These are phyloP conservation scores for Proterorhinus semilunaris DNA, from an alignment of 2,113 vertebrate species.

Conservation along the genomic window DNA sequence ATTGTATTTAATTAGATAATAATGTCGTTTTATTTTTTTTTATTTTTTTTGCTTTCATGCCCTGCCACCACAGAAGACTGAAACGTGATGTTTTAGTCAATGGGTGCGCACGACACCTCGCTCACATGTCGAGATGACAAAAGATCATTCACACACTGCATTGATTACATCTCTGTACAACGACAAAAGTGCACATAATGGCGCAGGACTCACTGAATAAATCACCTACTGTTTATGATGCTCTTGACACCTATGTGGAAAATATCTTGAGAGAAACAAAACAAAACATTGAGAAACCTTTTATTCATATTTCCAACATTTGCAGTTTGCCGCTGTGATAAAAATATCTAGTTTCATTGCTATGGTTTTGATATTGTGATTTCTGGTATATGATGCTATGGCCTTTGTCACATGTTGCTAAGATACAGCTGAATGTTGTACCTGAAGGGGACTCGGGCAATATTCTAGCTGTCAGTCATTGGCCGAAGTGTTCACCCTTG, in stretches of 20 bases:
- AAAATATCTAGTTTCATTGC: not conserved
- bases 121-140: not conserved
- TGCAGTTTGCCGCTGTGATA: not conserved
- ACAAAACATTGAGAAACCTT: too few relatives aligned
- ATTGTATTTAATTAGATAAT: not conserved
- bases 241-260: too few relatives aligned
- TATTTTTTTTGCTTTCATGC: not conserved
- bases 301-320: too few relatives aligned
- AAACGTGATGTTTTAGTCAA: not conserved
- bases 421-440: constrained; percentile 37
- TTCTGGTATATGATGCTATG: not conserved
- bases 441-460: constrained; percentile 3
- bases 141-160: not conserved
- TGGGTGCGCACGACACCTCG: not conserved
- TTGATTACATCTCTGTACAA: not conserved
- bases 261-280: too few relatives aligned
- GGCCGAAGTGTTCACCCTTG: not conserved
- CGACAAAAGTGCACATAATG: not conserved
- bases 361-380: not conserved
- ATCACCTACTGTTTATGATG: too few relatives aligned
- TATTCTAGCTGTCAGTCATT: constrained; percentile 17
- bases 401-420: constrained; percentile 52
- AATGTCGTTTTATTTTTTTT: not conserved
- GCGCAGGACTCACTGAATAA: too few relatives aligned
- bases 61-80: not conserved